Evolutionary conservation across 2,113 vertebrate genomes (phyloP), one percentile per base, ranked within the genome.

Genomic region (Mustela lutreola): DNA sequence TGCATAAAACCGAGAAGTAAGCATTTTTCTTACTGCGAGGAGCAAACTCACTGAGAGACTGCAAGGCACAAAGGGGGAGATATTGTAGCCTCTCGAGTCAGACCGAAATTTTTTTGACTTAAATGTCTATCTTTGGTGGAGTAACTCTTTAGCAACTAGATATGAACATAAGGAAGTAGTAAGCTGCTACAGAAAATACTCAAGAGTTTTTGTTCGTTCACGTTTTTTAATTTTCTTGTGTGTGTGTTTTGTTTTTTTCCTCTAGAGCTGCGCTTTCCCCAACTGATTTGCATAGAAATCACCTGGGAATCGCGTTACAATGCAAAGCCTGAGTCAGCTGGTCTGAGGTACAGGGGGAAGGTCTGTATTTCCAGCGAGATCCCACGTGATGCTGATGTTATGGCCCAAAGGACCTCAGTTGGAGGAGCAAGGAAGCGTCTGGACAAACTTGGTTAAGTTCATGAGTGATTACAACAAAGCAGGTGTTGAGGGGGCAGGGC

Each of bases 101-200:
- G 96, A 36, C 60, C 31, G 48, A 63, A 21, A 89, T 79, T 28
- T 94, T 95, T 94, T 78, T 78, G 15, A 95, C 90, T 94, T 28
- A 89, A 93, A 89, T 62, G n/a, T 42, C 26, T 10, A 26, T 33
- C 62, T 97, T 93, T 22, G 11, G 28, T 88, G 60, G 42, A 76
- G 31, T 92, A 63, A 84, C 42, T 15, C 39, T 83, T 78, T 19
- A 75, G 62, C 33, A 81, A 86, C 39, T 22, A 86, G 48, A 50
- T 73, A 58, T 31, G 73, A 60, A 85, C 9, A 67, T 7, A 70
- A 53, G 28, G 31, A 95, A 91, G 65, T 28, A 58, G 31, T 56
- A 39, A 91, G 18, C 45, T 65, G 22, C 79, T 67, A 22, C 0
- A 4, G 31, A 92, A 95, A 82, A 53, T 7, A 58, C n/a, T 19